Evolutionary conservation across 2,113 vertebrate genomes (phyloP).

Genomic region (Cyanistes caeruleus): DNA sequence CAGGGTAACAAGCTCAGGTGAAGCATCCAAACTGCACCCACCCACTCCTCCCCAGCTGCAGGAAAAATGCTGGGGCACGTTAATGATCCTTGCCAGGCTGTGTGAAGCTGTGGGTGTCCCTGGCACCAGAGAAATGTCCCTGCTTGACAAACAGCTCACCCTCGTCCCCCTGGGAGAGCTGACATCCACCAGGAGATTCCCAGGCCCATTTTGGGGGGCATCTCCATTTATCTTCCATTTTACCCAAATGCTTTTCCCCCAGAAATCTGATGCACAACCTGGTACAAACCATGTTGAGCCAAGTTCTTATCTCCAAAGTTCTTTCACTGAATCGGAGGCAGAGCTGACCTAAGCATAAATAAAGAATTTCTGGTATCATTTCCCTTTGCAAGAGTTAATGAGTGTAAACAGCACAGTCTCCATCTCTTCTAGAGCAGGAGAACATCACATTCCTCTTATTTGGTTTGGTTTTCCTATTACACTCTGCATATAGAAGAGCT

Average conservation of each 20-base stretch:
- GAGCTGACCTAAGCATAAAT: not conserved
- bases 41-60: not conserved
- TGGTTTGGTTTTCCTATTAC: slow-evolving; percentile 12
- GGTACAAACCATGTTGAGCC: not conserved
- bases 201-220: rapidly evolving
- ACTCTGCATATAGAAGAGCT: slow-evolving; percentile 9
- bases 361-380: not conserved
- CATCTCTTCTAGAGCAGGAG: not conserved
- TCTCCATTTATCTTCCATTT: not conserved
- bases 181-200: not conserved
- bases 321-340: not conserved
- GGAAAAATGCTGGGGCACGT: not conserved
- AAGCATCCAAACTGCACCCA: not conserved
- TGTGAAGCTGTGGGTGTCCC: not conserved
- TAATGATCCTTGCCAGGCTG: not conserved
- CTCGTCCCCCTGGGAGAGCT: not conserved
- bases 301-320: not conserved
- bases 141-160: not conserved
- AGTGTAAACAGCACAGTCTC: not conserved
- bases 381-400: not conserved
- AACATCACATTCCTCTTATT: not conserved
- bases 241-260: not conserved
- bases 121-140: not conserved
- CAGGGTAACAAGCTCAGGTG: not conserved
- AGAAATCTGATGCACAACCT: not conserved